Percentiles rank a stretch among this genome's conserved stretches.
Evolutionary conservation across 2,888 invertebrate genomes (phyloP).

Genomic region (Tridacna gigas): DNA sequence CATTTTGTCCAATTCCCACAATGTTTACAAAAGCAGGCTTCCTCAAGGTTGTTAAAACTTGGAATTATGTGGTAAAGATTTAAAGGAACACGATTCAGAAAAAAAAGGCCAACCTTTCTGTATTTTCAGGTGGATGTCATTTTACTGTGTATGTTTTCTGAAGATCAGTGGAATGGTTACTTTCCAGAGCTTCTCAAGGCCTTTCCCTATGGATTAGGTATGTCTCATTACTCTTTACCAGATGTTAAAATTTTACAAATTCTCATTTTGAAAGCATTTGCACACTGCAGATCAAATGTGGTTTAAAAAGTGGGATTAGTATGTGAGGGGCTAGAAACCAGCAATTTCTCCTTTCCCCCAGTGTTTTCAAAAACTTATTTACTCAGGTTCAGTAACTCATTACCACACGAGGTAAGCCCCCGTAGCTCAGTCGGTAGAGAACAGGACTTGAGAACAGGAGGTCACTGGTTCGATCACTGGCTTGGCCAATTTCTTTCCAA

Average conservation of each 20-base stretch:
- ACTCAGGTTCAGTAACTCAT: too few species aligned
- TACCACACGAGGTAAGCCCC: too few species aligned
- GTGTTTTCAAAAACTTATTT: background rate
- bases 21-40: too few species aligned
- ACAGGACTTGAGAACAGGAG: too few species aligned
- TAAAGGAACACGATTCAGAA: background rate
- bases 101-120: background rate
- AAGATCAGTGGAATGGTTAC: constrained; percentile 45
- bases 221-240: background rate
- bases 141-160: constrained; percentile 56
- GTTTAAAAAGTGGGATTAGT: background rate
- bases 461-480: too few species aligned
- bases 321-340: background rate
- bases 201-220: constrained; percentile 63
- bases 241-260: background rate
- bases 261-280: background rate
- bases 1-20: too few species aligned
- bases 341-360: background rate
- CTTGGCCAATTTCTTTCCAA: too few species aligned
- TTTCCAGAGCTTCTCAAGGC: constrained; percentile 24
- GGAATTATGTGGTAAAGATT: too few species aligned
- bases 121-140: constrained; percentile 52
- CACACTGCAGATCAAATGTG: background rate
- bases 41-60: too few species aligned
- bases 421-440: too few species aligned